Conservation (phyloP, 2,888 invertebrate species). For the Drosophila mulleri region DNA sequence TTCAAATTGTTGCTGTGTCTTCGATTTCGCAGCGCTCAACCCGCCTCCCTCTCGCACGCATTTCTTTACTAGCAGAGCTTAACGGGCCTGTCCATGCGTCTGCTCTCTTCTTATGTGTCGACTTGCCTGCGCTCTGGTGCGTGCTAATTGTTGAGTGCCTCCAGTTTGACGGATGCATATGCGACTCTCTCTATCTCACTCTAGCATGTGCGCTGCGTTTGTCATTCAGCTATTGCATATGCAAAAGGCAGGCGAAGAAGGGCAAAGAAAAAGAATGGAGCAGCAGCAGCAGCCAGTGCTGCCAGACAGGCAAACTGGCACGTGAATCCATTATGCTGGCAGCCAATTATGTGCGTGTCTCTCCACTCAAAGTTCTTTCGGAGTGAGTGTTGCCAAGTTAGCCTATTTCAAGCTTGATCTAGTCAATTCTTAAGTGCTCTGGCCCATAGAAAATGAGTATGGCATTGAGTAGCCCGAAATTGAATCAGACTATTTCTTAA, state of each 20-base stretch:
- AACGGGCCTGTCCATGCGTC: not conserved
- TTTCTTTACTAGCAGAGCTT: slow-evolving; percentile 9
- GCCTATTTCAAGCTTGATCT: too few relatives aligned
- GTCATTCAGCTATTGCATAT: slow-evolving; percentile 60
- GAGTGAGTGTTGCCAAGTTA: not conserved
- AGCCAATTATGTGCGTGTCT: slow-evolving; percentile 78
- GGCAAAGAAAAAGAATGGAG: slow-evolving; percentile 3
- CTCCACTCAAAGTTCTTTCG: slow-evolving; percentile 44
- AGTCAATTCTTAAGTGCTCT: too few relatives aligned
- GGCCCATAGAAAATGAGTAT: too few relatives aligned
- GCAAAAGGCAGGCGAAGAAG: slow-evolving; percentile 6
- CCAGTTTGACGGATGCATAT: slow-evolving; percentile 49
- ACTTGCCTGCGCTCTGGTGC: slow-evolving; percentile 52
- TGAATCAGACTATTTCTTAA: too few relatives aligned
- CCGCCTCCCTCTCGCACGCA: slow-evolving; percentile 5
- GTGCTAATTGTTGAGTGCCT: slow-evolving; percentile 69
- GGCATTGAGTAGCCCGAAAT: too few relatives aligned
- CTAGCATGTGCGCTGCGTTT: slow-evolving; percentile 30
- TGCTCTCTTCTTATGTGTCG: slow-evolving; percentile 18
- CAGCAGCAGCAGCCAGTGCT: slow-evolving; percentile 17
- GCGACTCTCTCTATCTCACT: not conserved
- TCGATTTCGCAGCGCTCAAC: not conserved
- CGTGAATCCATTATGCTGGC: slow-evolving; percentile 77
- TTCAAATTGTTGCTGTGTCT: slow-evolving; percentile 68
- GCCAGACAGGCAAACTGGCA: slow-evolving; percentile 57